Conservation (phyloP, 2,888 invertebrate genomes). For the Cosmopolites sordidus region DNA sequence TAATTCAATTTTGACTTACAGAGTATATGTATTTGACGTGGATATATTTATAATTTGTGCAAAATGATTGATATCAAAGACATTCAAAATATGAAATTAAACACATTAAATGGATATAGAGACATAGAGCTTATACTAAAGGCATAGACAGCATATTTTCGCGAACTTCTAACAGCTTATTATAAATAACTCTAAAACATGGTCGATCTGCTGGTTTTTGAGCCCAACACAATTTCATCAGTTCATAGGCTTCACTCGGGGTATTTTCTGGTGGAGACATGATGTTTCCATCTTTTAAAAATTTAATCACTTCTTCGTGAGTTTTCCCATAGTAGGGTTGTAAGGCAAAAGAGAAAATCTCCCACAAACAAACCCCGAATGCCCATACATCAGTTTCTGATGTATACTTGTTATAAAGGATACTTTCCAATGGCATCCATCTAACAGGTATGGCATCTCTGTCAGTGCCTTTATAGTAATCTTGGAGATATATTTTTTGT, state of each 20-base stretch:
- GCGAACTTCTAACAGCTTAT: constrained; percentile 56
- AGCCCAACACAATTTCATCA: constrained; percentile 94
- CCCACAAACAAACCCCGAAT: constrained; percentile 94
- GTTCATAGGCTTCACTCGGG: constrained; percentile 77
- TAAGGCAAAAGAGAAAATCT: constrained; percentile 92
- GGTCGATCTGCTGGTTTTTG: constrained; percentile 81
- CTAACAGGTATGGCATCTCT: constrained; percentile 94
- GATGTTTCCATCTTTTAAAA: constrained; percentile 89
- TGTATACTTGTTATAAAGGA: constrained; percentile 93
- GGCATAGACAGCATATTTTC: constrained; percentile 36
- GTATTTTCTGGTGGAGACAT: constrained; percentile 88
- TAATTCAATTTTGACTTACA: no score
- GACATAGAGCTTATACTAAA: constrained; percentile 1
- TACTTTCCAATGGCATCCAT: constrained; percentile 98
- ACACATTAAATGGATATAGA: not conserved
- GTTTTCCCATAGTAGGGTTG: constrained; percentile 98
- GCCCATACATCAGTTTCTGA: constrained; percentile 97
- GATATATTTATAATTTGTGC: not conserved
- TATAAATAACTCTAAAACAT: constrained; percentile 76
- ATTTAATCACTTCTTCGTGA: constrained; percentile 93
- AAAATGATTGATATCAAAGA: not conserved
- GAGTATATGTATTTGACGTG: no score
- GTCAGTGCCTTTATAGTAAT: constrained; percentile 93
- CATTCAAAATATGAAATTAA: not conserved
- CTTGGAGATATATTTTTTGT: constrained; percentile 90